Conservation (phyloP, 37 sponge, comb jelly and placozoan genomes). For the Hormiphora californensis region DNA sequence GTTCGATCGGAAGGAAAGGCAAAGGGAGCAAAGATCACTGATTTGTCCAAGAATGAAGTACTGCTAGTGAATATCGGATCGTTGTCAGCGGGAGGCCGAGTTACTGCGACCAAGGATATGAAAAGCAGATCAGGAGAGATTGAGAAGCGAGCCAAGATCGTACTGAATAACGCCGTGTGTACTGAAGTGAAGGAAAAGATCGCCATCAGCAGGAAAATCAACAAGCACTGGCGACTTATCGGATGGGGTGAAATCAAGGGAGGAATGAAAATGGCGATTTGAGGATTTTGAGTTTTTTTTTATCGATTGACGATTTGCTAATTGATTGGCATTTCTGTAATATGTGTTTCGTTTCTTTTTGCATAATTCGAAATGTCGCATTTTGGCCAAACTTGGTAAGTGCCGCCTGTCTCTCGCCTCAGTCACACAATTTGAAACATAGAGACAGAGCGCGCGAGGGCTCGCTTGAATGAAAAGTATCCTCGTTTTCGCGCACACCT, state of each 20-base stretch:
- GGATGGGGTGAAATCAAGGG: slow-evolving; percentile 56
- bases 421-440: not conserved
- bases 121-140: not conserved
- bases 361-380: not conserved
- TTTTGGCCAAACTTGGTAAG: no score
- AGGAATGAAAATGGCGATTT: slow-evolving; percentile 26
- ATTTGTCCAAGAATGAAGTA: slow-evolving; percentile 79
- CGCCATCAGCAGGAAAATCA: slow-evolving; percentile 86
- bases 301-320: slow-evolving; percentile 33
- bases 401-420: not conserved
- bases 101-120: slow-evolving; percentile 68
- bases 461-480: not conserved
- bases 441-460: not conserved
- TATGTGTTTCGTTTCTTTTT: not conserved
- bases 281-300: slow-evolving; percentile 7
- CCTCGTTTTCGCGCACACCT: not conserved
- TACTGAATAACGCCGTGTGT: slow-evolving; percentile 87
- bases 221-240: slow-evolving; percentile 92
- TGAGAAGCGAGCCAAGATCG: slow-evolving; percentile 82
- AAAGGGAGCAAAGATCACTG: slow-evolving; percentile 88
- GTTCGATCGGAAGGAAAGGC: slow-evolving; percentile 92
- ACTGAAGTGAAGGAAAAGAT: slow-evolving; percentile 95
- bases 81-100: slow-evolving; percentile 84
- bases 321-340: not conserved
- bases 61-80: slow-evolving; percentile 98